A percentile compares a stretch with the other conserved stretches of the same genome.
Evolutionary conservation across 2,888 invertebrate species (phyloP).

Genomic region (Drosophila acutilabella): DNA sequence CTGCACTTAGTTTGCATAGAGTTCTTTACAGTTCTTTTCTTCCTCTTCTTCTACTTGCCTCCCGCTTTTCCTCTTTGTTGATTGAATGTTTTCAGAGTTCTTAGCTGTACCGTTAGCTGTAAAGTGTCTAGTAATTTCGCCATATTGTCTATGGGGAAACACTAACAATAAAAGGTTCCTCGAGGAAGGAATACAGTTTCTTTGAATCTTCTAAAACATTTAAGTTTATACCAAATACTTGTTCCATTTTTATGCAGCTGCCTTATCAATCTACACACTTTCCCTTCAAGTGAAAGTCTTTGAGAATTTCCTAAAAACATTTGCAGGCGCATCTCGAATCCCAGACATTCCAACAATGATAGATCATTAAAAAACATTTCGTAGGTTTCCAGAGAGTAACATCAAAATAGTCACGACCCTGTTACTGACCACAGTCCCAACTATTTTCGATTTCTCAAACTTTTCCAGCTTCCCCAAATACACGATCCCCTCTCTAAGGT

Average conservation of each 20-base stretch:
- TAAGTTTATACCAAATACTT: background rate
- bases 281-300: conserved; percentile 51
- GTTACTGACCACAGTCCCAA: conserved; percentile 27
- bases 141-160: conserved; percentile 36
- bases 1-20: conserved; percentile 77
- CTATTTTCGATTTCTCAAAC: background rate
- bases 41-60: conserved; percentile 1
- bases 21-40: conserved; percentile 39
- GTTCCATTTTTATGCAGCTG: background rate
- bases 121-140: conserved; percentile 40
- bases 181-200: background rate
- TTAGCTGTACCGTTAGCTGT: conserved; percentile 53
- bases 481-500: background rate
- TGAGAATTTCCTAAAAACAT: conserved; percentile 38
- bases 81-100: conserved; percentile 60
- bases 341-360: conserved; percentile 65
- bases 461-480: background rate
- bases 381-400: conserved; percentile 46
- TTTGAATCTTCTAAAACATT: background rate
- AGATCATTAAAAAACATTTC: conserved; percentile 70
- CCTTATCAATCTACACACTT: conserved; percentile 39
- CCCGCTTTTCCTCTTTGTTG: conserved; percentile 39
- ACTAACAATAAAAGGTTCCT: conserved; percentile 1
- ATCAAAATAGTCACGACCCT: conserved; percentile 45
- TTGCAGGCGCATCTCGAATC: conserved; percentile 35